Evolutionary conservation across 2,113 vertebrate genomes (phyloP).

Genomic region (Daboia siamensis): DNA sequence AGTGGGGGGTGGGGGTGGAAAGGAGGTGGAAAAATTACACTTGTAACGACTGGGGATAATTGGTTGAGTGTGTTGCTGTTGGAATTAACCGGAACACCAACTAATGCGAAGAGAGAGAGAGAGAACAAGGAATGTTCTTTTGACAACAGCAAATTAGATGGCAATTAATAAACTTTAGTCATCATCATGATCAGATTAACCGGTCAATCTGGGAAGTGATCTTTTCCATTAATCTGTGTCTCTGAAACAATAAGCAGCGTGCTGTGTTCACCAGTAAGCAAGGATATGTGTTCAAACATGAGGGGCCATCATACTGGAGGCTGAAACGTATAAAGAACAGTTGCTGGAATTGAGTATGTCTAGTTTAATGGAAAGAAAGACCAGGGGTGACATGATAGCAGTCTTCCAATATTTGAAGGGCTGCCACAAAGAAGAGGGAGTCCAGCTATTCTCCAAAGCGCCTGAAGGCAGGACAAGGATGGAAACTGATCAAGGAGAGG

Average conservation of each 20-base stretch:
- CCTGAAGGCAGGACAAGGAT: too few species aligned
- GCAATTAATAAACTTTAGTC: slow-evolving; percentile 61
- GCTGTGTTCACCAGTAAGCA: neutral
- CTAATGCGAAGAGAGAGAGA: slow-evolving; percentile 25
- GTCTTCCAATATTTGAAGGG: too few species aligned
- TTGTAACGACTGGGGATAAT: slow-evolving; percentile 59
- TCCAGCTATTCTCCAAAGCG: too few species aligned
- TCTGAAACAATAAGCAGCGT: slow-evolving; percentile 2
- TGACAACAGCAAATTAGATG: slow-evolving; percentile 54
- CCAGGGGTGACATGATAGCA: neutral
- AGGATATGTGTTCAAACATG: neutral
- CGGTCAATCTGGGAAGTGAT: slow-evolving; percentile 52
- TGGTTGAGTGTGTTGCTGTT: slow-evolving; percentile 47
- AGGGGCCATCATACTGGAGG: neutral
- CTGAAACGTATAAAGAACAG: neutral
- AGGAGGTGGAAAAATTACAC: slow-evolving; percentile 24
- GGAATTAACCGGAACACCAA: slow-evolving; percentile 38
- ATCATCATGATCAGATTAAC: slow-evolving; percentile 53
- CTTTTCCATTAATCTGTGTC: slow-evolving; percentile 35
- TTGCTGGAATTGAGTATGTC: neutral
- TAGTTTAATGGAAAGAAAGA: neutral
- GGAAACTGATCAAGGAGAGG: too few species aligned
- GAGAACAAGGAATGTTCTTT: slow-evolving; percentile 41
- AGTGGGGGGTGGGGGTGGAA: neutral
- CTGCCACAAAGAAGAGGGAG: too few species aligned